Evolutionary conservation across 2,888 invertebrate genomes (phyloP), one percentile per base, ranked within the genome.

Genomic region (Pyrrhosoma nymphula): DNA sequence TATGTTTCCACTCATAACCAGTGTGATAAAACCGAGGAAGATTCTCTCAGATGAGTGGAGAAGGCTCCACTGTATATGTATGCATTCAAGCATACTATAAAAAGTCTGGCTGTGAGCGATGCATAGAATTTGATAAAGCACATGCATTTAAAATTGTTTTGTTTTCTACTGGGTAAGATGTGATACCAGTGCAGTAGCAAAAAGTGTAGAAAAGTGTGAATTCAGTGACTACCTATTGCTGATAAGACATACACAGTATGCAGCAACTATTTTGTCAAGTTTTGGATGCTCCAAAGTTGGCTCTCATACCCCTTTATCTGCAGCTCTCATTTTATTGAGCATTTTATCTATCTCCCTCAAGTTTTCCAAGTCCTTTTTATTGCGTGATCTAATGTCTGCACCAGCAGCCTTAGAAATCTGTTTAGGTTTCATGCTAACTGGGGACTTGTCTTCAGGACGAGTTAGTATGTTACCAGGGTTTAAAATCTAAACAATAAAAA

Each of bases 291-390:
- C 26, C 35, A 60, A 93, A 60, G 16, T 69, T 18, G 14, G 20
- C 30, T 69, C 89, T n/a, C 93, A 23, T 93, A 93, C 93, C 93
- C 69, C 69, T 93, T 93, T 93, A 30, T 93, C 93, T 75, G 69
- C 93, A 93, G n/a, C 35, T 55, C 69, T 75, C 93, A 93, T 39
- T 69, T 93, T 93, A 35, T 39, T 47, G 16, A 93, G 93, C n/a
- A 30, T 69, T 30, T n/a, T 93, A 47, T 93, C 69, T 47, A 93
- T 35, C 26, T 69, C 47, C 39, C 69, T 69, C 20, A 93, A n/a
- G 47, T 63, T n/a, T 47, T 93, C 93, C 93, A 93, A n/a, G n/a
- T 60, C 69, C n/a, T 55, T 93, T 35, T 16, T 18, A n/a, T 93
- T 93, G 56, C 30, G 16, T 55, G 93, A 93, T 93, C 47, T 93